Base-by-base conservation (phyloP, 2,113 vertebrate species). In the Dasyurus viverrinus region DNA sequence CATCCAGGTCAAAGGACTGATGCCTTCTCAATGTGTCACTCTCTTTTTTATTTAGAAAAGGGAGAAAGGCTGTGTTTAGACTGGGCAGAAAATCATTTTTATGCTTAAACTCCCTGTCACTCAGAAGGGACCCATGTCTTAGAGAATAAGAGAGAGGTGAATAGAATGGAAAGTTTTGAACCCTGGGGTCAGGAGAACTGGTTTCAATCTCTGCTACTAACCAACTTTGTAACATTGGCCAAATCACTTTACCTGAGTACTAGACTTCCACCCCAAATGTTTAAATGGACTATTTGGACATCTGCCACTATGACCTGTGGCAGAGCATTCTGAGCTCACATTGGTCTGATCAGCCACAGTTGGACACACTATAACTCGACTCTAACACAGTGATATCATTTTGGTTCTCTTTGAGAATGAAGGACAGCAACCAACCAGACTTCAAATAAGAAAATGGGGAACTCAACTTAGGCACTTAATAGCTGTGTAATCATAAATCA, bases 1-100 rank as follows among this genome's bases (percentile, higher is more conserved):
- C 89, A 92, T 76, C 52, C 92, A 54, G 54, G 76, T 57, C 92
- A 96, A 89, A 76, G 47, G 68, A 48, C 90, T 95, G 55, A 90
- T 94, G 55, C 93, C 93, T 91, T 93, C 96, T 95, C 94, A 93
- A 84, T 92, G 90, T 92, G 76, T 93, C 93, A 93, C 46, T 14
- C 89, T 94, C 94, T 84, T 96, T n/a, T 96, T 96, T 96, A 94
- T 92, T 95, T 95, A 84, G 47, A 92, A 89, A 55, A 92, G 30
- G 25, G 30, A 46, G 96, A 93, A 76, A 97, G 89, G 48, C 14
- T 36, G 24, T 89, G 54, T 27, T 92, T 94, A 90, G 95, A 53
- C 48, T 26, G 57, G 91, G 60, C n/a, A 94, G 94, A 90, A 94
- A 54, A 92, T 12, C 25, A 89, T 94, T 97, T 96, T 91, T 54